These are phyloP conservation scores for Epinephelus cyanopodus DNA, from an alignment of 2,113 vertebrate species.

Conservation along the genomic window DNA sequence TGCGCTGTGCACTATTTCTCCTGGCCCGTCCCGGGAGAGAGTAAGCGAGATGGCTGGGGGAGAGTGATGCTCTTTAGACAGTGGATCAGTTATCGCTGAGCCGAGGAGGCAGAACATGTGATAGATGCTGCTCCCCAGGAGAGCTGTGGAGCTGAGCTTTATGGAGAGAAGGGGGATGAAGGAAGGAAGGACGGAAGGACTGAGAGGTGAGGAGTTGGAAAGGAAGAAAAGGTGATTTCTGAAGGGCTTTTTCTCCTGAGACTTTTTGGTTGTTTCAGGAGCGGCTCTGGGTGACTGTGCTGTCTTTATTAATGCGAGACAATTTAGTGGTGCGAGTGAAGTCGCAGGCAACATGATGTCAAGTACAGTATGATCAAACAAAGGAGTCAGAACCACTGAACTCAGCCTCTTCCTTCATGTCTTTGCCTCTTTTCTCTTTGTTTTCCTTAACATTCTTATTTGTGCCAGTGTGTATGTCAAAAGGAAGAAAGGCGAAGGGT, in stretches of 20 bases:
- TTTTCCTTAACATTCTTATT: constrained; percentile 68
- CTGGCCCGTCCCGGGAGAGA: constrained; percentile 18
- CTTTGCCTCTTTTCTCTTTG: constrained; percentile 52
- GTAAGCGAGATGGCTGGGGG: constrained; percentile 49
- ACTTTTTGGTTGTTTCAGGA: constrained; percentile 21
- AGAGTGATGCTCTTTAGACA: constrained; percentile 49
- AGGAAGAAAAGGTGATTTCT: background rate
- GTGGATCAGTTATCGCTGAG: constrained; percentile 58
- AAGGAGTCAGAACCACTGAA: constrained; percentile 14
- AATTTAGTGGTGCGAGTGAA: constrained; percentile 45
- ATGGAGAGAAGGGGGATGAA: constrained; percentile 3
- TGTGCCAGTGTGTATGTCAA: constrained; percentile 68
- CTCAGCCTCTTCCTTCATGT: constrained; percentile 32
- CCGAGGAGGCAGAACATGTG: constrained; percentile 40
- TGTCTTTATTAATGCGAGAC: constrained; percentile 37
- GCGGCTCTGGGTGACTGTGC: constrained; percentile 28
- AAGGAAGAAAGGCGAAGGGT: constrained; percentile 63
- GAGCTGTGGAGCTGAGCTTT: constrained; percentile 18
- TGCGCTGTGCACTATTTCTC: constrained; percentile 21
- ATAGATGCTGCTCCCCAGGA: constrained; percentile 52
- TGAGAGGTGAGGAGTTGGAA: constrained; percentile 9
- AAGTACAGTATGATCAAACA: constrained; percentile 60
- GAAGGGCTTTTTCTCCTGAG: constrained; percentile 3
- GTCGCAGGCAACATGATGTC: constrained; percentile 28
- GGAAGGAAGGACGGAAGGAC: background rate